Evolutionary conservation across 2,888 invertebrate genomes (phyloP), one percentile per base, ranked within the genome.

Genomic region (Embidobia sp.): DNA sequence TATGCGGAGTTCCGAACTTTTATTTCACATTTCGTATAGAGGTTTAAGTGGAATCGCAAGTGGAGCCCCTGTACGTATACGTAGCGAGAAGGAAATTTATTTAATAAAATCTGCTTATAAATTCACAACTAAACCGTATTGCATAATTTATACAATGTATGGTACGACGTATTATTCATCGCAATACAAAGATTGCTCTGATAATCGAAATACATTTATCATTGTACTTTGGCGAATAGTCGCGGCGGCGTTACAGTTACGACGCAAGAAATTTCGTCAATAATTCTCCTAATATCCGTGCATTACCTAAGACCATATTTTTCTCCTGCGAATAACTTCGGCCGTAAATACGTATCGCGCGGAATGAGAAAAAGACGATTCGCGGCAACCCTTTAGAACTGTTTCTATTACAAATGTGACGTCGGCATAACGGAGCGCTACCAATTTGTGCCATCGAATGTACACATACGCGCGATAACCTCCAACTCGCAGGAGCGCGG

Each of bases 401-500:
- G 31, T 73, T 73, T 73, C 59, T 74, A 66, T 59, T 74, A 74
- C 64, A 59, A 73, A 74, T 74, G 66, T 66, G 35, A 66, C 46
- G 51, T 37, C 46, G 37, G 49, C 29, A 64, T 55, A 72, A 64
- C 72, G 57, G 37, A 51, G 53, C 59, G 33, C 59, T 46, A 74
- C 74, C 74, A 74, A 74, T 74, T 74, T 74, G 74, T 59, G 66
- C 51, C 66, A 66, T 74, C 73, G 73, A 66, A 66, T 74, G 59
- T 74, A 66, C 74, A 67, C 74, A 67, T 61, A 67, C 53, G 66
- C 53, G 66, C 66, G 73, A 74, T 74, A 74, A 74, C 73, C 73
- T 66, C 63, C 40, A 83, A 85, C 84, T 84, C 79, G 76, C 82
- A 40, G 72, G 48, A 83, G 83, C 83, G 80, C 83, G 80, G 83